Base-by-base conservation (phyloP, 1,140 invertebrate species). In the Tetragnatha versicolor region DNA sequence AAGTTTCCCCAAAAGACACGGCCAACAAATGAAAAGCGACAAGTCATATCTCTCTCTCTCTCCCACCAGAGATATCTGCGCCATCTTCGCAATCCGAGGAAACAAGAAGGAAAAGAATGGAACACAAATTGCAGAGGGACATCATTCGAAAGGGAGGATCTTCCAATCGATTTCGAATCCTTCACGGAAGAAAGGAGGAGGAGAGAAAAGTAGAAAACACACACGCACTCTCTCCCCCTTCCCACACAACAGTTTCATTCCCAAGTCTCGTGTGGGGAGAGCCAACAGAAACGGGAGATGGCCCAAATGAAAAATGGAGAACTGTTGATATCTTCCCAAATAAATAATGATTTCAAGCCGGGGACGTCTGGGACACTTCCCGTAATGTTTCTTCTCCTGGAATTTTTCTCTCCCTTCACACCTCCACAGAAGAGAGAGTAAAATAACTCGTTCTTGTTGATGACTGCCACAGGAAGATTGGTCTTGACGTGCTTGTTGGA, bases 291-390 rank as follows among this genome's bases (percentile, higher is more conserved):
- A 22, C 29, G 33, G 39, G 5, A 29, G 17, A 17, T 6, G 20
- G 14, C 55, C 45, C 37, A 25, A n/a, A 60, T 60, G 69, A 73
- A 51, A 73, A 73, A 73, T 73, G 51, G 53, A n/a, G n/a, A 73
- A 51, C 47, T 73, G 69, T 73, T 73, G 69, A 73, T 60, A 73
- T 42, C 51, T 31, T 27, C n/a, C n/a, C 51, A 60, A 60, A 73
- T 58, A 45, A 58, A 73, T 58, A 68, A 68, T 35, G 65, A 49
- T 49, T 68, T 49, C 31, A 25, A 14, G 7, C 20, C 25, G 37
- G 9, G 42, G 60, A 3, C 6, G 60, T 6, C 37, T 9, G 27
- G 14, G 25, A 27, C 33, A 63, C 37, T 42, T 63, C 42, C n/a
- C 20, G 37, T 42, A 27, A 42, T 27, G 20, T 42, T 63, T 63